A percentile compares a stretch with the other conserved stretches of the same genome.
Conservation (phyloP, 2,888 invertebrate genomes). For the Psylliodes chrysocephalus region DNA sequence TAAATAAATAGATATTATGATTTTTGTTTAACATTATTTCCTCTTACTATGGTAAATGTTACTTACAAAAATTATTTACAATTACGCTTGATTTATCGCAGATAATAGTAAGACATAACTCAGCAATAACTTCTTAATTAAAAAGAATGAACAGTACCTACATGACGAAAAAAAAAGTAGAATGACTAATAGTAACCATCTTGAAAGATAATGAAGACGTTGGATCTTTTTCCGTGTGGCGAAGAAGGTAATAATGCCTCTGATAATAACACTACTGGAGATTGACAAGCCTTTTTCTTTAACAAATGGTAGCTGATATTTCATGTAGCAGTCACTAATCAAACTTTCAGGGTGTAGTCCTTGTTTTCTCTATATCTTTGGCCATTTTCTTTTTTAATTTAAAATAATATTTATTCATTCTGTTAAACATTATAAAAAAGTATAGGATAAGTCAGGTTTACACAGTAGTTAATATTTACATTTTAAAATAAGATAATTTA, state of each 20-base stretch:
- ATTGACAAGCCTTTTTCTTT: slow-evolving; percentile 46
- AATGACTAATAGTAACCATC: slow-evolving; percentile 37
- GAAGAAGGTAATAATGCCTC: slow-evolving; percentile 34
- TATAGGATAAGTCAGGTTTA: too few relatives aligned
- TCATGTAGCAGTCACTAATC: slow-evolving; percentile 45
- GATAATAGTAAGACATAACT: too few relatives aligned
- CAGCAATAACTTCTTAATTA: slow-evolving; percentile 6
- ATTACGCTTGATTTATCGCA: too few relatives aligned
- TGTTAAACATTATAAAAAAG: too few relatives aligned
- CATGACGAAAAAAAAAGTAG: background rate
- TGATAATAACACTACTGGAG: slow-evolving; percentile 38
- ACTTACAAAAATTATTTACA: too few relatives aligned
- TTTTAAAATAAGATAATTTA: too few relatives aligned
- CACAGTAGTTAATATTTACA: too few relatives aligned
- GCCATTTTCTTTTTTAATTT: too few relatives aligned
- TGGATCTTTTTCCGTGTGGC: slow-evolving; percentile 35
- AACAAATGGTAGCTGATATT: slow-evolving; percentile 46
- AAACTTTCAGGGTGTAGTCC: slow-evolving; percentile 35
- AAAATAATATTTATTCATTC: too few relatives aligned
- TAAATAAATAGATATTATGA: too few relatives aligned
- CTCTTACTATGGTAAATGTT: too few relatives aligned
- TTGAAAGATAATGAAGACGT: slow-evolving; percentile 40
- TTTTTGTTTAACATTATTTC: too few relatives aligned
- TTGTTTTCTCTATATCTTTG: background rate
- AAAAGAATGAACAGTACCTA: slow-evolving; percentile 9